phyloP scores from a whole-genome alignment of 2,888 invertebrate species.

The Platerodrilus igneus region DNA sequence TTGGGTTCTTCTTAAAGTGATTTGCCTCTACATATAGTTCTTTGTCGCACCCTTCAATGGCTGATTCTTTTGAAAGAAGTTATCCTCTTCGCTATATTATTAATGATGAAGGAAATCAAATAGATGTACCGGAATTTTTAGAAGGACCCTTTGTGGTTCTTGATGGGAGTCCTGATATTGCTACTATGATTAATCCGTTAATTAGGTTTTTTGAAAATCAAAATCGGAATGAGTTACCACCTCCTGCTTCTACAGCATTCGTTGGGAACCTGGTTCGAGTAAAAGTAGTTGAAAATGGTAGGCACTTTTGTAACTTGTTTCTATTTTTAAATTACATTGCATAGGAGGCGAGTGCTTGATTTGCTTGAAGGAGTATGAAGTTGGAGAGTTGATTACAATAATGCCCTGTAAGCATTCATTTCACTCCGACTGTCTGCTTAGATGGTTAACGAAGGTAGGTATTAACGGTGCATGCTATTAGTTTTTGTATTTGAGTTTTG shows the following conservation, averaged over 20 bases:
- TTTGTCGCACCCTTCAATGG: too few species aligned
- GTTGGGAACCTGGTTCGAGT: conserved; percentile 61
- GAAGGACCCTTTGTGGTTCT: too few species aligned
- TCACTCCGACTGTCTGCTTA: conserved; percentile 72
- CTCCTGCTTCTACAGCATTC: conserved; percentile 72
- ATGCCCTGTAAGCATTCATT: conserved; percentile 80
- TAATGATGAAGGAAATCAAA: conserved; percentile 67
- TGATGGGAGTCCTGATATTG: too few species aligned
- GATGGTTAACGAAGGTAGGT: conserved; percentile 76
- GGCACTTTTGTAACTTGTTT: conserved; percentile 10
- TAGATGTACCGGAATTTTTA: conserved; percentile 64
- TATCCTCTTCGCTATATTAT: conserved; percentile 72
- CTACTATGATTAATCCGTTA: conserved; percentile 60
- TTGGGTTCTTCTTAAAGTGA: too few species aligned
- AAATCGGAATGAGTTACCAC: conserved; percentile 61
- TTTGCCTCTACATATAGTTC: too few species aligned
- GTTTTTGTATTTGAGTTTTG: too few species aligned
- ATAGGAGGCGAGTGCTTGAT: conserved; percentile 67
- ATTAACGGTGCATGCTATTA: too few species aligned
- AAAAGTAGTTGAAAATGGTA: conserved; percentile 47
- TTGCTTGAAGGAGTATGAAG: conserved; percentile 64
- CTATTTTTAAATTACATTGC: conserved; percentile 15
- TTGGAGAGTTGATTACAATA: conserved; percentile 61
- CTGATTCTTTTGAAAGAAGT: conserved; percentile 85
- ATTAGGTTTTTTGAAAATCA: conserved; percentile 60